Base-by-base conservation (phyloP, 2,113 vertebrate species). In the Micromys minutus region DNA sequence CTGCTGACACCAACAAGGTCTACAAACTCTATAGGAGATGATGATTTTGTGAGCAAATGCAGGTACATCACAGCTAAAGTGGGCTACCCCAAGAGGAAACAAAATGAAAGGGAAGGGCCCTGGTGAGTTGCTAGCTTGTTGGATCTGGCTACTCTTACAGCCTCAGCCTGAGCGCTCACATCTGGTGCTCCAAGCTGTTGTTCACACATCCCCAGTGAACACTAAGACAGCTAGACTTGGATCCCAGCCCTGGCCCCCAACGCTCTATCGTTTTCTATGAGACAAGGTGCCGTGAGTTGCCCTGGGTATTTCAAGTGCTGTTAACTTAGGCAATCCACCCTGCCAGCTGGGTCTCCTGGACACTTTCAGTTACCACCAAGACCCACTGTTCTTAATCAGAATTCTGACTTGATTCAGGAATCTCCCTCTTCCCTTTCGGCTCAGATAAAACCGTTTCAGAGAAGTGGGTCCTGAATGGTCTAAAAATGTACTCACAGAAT, bases 31-130 rank as follows among this genome's bases (percentile, higher is more conserved):
- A 1, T 15, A 36, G 26, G 65, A 95, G 26, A 52, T 72, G 61
- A 67, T 11, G 67, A 36, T 19, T 0, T 1, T 8, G 61, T 74
- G 42, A 42, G 22, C 0, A 2, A 7, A 5, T 39, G 39, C 29
- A 39, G 36, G 3, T 0, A 1, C 3, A 1, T 4, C 5, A 39
- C 19, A 45, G 45, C 87, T 93, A 42, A 93, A 81, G n/a, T 7
- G 7, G 39, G 71, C 79, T 8, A 13, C 39, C 47, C 75, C 9
- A 16, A 12, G 11, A 26, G 17, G 19, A 34, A 74, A 65, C 29
- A 1, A 16, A 55, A 69, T 22, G 10, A 36, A 26, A 50, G 22
- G 65, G 4, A 47, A 87, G 67, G 13, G 34, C 69, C 77, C 50
- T n/a, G 45, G 34, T 55, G 74, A 88, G 75, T 90, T 1, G 15